phyloP scores from a whole-genome alignment of 2,113 vertebrate species.

The Zeus faber region DNA sequence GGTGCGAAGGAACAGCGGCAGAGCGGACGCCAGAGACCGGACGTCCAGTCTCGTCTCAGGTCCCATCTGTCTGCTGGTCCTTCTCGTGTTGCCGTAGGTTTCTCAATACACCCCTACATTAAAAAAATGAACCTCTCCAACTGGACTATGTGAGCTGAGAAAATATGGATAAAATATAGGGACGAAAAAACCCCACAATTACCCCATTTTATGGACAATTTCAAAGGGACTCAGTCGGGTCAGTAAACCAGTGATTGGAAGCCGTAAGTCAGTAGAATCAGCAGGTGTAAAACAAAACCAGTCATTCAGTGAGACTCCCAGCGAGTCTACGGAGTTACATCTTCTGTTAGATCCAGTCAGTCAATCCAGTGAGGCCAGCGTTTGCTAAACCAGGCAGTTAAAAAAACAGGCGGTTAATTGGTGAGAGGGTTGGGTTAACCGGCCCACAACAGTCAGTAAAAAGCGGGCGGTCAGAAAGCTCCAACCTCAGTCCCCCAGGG shows the following conservation, averaged over 20 bases:
- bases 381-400: conserved; percentile 8
- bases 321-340: neutral
- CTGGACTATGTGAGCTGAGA: too few species aligned
- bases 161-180: too few species aligned
- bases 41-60: too few species aligned
- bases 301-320: neutral
- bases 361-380: neutral
- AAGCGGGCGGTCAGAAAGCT: conserved; percentile 76
- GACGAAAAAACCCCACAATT: conserved; percentile 20
- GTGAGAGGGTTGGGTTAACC: neutral
- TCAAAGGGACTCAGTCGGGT: neutral
- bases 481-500: conserved; percentile 95
- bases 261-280: neutral
- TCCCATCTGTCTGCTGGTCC: too few species aligned
- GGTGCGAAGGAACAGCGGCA: too few species aligned
- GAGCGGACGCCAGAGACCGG: too few species aligned
- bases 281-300: conserved; percentile 1
- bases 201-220: neutral
- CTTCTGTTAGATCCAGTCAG: neutral
- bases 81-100: too few species aligned
- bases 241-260: neutral
- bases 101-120: too few species aligned
- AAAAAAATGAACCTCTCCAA: too few species aligned
- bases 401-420: neutral
- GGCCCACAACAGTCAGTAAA: neutral